Evolutionary conservation across 37 sponge, comb jelly and placozoan genomes (phyloP), one percentile per base, ranked within the genome.

Genomic region (Agelas oroides): DNA sequence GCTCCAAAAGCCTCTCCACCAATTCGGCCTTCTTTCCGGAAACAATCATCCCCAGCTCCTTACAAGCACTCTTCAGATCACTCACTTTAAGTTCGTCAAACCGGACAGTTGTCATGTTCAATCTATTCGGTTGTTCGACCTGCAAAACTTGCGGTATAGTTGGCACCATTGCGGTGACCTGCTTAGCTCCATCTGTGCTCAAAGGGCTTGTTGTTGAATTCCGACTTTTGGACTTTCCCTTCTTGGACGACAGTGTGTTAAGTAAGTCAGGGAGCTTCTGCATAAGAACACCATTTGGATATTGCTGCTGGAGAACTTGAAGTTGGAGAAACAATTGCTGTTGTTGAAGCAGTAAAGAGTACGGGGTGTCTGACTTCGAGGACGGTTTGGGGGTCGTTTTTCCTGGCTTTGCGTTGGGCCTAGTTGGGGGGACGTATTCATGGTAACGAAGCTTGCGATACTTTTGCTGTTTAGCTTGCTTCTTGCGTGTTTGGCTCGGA

Each of bases 21-120:
- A 95, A 63, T 27, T 95, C 93, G 2, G 76, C 92, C 71, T 95
- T 95, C 86, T 92, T 90, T n/a, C 96, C 96, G 16, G 96, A 93
- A 31, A 95, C 96, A 28, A 77, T 85, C 40, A 95, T 68, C 35
- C 84, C 84, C 77, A 91, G 59, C 59, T 92, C 93, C 79, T 93
- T 95, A 54, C 88, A 90, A 0, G 91, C 88, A 2, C 38, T 75
- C 65, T 93, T 93, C 71, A 93, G 56, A 25, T 90, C 79, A 53
- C 79, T 89, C 62, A 95, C 92, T 36, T 88, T 91, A 66, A 95
- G 75, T 21, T 89, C 91, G 21, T 95, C 95, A 36, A 95, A 78
- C 37, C 86, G 76, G 5, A 93, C 56, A 8, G 81, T 72, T 5
- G 58, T 24, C 0, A 55, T 25, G 59, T 87, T 82, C 36, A 67